Evolutionary conservation across 53 echinoderm and acorn worm genomes (phyloP).

Genomic region (Holothuria leucospilota): DNA sequence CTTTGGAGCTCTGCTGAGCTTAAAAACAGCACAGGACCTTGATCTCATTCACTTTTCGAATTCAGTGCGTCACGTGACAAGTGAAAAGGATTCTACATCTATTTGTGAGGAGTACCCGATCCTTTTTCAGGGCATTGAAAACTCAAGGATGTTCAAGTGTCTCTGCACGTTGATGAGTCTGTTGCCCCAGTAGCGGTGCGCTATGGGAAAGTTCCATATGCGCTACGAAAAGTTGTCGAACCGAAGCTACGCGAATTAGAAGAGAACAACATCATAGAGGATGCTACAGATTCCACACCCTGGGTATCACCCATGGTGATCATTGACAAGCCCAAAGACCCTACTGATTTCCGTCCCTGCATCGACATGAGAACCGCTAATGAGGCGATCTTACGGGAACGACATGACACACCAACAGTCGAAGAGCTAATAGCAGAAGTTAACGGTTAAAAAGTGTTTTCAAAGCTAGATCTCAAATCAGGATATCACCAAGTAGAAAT

Average conservation of each 20-base stretch:
- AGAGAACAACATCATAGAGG: constrained; percentile 56
- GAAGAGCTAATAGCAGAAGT: background rate
- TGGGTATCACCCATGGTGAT: constrained; percentile 61
- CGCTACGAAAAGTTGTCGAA: constrained; percentile 59
- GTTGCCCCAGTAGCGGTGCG: constrained; percentile 57
- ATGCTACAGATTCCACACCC: constrained; percentile 57
- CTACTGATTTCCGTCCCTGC: constrained; percentile 38
- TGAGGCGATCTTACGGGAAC: constrained; percentile 51
- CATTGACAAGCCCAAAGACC: constrained; percentile 46
- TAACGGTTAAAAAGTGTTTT: background rate
- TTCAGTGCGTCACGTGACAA: constrained; percentile 30
- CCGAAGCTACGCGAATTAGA: constrained; percentile 46
- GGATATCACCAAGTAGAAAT: constrained; percentile 11
- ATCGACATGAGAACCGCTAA: constrained; percentile 64
- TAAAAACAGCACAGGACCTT: constrained; percentile 9
- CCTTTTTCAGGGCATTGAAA: constrained; percentile 53
- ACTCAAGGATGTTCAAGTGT: constrained; percentile 52
- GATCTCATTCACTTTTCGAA: constrained; percentile 47
- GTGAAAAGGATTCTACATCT: constrained; percentile 34
- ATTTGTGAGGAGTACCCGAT: constrained; percentile 39
- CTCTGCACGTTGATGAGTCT: constrained; percentile 53
- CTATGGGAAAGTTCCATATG: constrained; percentile 48
- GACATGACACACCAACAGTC: background rate
- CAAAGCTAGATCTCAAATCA: background rate
- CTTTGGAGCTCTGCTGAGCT: constrained; percentile 23